Conservation (phyloP, 2,113 vertebrate genomes). For the Symphodus melops region DNA sequence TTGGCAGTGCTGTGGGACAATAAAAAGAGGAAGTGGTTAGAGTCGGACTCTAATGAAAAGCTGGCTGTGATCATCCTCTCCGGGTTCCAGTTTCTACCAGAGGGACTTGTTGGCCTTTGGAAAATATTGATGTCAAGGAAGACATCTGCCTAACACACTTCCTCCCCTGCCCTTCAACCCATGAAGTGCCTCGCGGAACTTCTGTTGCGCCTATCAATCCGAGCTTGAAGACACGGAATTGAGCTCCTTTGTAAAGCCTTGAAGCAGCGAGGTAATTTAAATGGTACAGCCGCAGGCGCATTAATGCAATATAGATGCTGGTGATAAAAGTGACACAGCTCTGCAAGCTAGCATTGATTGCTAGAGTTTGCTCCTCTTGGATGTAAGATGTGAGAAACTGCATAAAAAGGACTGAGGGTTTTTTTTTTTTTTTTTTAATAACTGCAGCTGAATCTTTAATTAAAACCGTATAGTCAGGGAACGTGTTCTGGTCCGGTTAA, state of each 20-base stretch:
- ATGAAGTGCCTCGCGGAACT: slow-evolving; percentile 44
- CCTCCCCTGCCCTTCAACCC: slow-evolving; percentile 51
- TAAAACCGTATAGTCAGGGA: slow-evolving; percentile 52
- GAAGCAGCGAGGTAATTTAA: slow-evolving; percentile 43
- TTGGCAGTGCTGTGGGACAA: slow-evolving; percentile 65
- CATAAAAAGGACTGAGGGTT: slow-evolving; percentile 32
- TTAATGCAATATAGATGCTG: slow-evolving; percentile 41
- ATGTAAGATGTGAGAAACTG: slow-evolving; percentile 9
- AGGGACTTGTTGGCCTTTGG: slow-evolving; percentile 45
- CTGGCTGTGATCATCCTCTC: slow-evolving; percentile 44
- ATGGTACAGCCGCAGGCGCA: slow-evolving; percentile 16
- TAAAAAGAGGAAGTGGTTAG: slow-evolving; percentile 50
- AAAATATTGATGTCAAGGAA: slow-evolving; percentile 66
- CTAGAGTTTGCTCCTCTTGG: slow-evolving; percentile 26
- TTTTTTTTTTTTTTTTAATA: no score
- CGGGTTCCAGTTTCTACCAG: slow-evolving; percentile 44
- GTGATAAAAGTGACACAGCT: slow-evolving; percentile 43
- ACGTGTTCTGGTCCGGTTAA: slow-evolving; percentile 51
- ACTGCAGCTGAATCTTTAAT: slow-evolving; percentile 61
- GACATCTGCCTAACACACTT: slow-evolving; percentile 62
- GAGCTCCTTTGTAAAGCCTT: slow-evolving; percentile 43
- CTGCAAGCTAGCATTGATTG: slow-evolving; percentile 35
- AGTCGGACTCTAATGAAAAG: slow-evolving; percentile 61
- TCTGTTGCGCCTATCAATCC: slow-evolving; percentile 48
- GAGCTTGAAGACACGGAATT: slow-evolving; percentile 45